Evolutionary conservation across 2,113 vertebrate species (phyloP), one percentile per base, ranked within the genome.

Genomic region (Bambusicola thoracicus): DNA sequence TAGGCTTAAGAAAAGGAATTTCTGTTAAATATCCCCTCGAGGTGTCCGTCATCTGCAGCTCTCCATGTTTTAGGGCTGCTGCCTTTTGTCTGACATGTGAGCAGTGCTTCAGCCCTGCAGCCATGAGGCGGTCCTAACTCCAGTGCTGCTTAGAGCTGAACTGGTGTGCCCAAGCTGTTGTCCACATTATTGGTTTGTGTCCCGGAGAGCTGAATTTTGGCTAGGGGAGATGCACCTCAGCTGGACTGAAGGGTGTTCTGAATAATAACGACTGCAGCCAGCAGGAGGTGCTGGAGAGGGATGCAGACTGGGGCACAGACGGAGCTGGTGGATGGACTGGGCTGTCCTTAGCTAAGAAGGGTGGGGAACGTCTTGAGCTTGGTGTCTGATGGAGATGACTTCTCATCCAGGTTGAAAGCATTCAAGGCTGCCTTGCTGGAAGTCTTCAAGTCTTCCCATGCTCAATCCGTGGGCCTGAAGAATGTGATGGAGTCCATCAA

Each of bases 351-450:
- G 6, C 18, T 93, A 77, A 34, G 65, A 55, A 11, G 25, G 72
- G 55, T 36, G 43, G 40, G n/a, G 43, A 43, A 58, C 30, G 63
- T 40, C 20, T 74, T 21, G 11, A 2, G 1, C 32, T 63, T 32
- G 16, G 34, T 61, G 56, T 74, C 58, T 17, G 30, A 75, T 30
- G 7, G 12, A 51, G 32, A 21, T 43, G 32, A 4, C 38, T 48
- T 89, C n/a, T 78, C 3, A 1, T 19, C 24, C 40, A 99, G 99
- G 97, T 81, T 99, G 95, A 99, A 99, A 92, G 98, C 98, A 0
- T 99, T 99, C 98, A 99, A 99, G 96, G 96, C 96, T 1, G 98
- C 98, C 2, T 97, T 99, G 44, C 97, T 99, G 56, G 98, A 98
- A 3, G 98, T 99, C 43, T 99, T 99, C 97, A 98, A 96, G 85